Evolutionary conservation across 2,797 vertebrate genomes (phyloP), one percentile per base, ranked within the genome.

Genomic region (Phoebastria nigripes): DNA sequence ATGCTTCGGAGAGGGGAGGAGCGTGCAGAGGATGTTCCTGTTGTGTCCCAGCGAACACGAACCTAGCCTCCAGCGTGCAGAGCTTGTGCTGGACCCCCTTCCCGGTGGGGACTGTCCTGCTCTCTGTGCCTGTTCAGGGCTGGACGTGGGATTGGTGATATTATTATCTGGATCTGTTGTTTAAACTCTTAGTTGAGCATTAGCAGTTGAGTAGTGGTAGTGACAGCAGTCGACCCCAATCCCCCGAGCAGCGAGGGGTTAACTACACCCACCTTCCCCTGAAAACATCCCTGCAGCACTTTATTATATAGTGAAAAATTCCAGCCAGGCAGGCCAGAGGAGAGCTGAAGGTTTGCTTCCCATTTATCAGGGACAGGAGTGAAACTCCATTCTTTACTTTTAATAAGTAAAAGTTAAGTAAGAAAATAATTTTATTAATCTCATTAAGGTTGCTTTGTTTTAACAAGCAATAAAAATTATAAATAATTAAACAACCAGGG

Each of bases 401-500:
- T 55, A 66, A 28, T 70, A 83, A 67, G 35, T 62, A n/a, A 94
- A 94, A 77, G 76, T 97, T 93, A 93, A 95, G 20, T 70, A 91
- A 94, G 77, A 96, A 96, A 96, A 95, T 70, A 71, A 92, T 94
- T 88, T 70, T 71, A 81, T 81, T 94, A 94, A 94, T 94, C 93
- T 96, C 92, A 91, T 97, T 94, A 94, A 55, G 55, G 91, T 86
- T 81, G 39, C 55, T 96, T 97, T 94, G 49, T 94, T 96, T 90
- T 58, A 96, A 93, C 26, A 95, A 95, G 86, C 49, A 95, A 91
- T 96, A 96, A 92, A 92, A 95, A 77, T 77, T 91, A 86, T 95
- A 97, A 96, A 97, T 97, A 97, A 97, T 96, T 96, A 82, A 97
- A 90, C 74, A 96, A 89, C 87, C 73, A 95, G 91, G 56, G 31